Base-by-base conservation (phyloP, 2,888 invertebrate species). In the Dichetophora obliterata region DNA sequence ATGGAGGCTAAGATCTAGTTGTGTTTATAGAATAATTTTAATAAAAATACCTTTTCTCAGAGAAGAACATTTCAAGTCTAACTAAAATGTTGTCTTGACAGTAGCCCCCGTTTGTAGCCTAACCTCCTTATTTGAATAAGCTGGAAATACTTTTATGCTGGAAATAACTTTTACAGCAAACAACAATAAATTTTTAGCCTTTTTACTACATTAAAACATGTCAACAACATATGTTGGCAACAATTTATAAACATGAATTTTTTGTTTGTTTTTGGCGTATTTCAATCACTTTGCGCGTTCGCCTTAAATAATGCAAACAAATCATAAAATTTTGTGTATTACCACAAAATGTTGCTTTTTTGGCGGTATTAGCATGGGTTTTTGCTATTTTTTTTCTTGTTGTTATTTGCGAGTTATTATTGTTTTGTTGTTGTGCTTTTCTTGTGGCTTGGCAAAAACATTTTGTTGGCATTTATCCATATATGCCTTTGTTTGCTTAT, bases 251-350 rank as follows among this genome's bases (percentile, higher is more conserved):
- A 19, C n/a, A 9, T 54, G 3, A 2, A 19, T 22, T 54, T 54
- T 54, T n/a, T 19, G 1, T 54, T 43, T 43, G 1, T 11, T 11
- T 43, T 43, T 43, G 43, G 14, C 43, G 14, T 22, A 34, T 37
- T 63, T 34, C 63, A 27, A 31, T 34, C 34, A 34, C 34, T 34
- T 50, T 69, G 3, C 34, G 43, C 37, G 9, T 11, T 22, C 59
- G 61, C 61, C 61, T 72, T 48, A 72, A 72, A 59, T 72, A 43
- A 72, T 72, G 61, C 72, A 43, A 61, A 8, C n/a, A 61, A 72
- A 72, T 57, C 57, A 37, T 57, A 37, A 54, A 57, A 57, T 57
- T 57, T 37, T 37, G 37, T 59, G 37, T 57, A 11, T 19, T 19
- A 8, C 48, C 48, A 50, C 22, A 68, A 68, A 68, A 68, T 68